Conservation (phyloP, 1,140 invertebrate genomes). For the fruit fly (Drosophila melanogaster) region Release_6_plus_ISO1_MT NT_033777.3:14326501-14327000, state of each 20-base stretch:
- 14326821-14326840: too few relatives aligned
- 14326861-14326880: too few relatives aligned
- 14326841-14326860: too few relatives aligned
- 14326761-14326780: too few relatives aligned
- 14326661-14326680: conserved; percentile 11
- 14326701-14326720: background rate
- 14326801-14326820: too few relatives aligned
- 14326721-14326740: background rate
- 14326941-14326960: background rate
- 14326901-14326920: too few relatives aligned
- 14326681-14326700: conserved; percentile 7
- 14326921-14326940: background rate
- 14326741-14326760: too few relatives aligned
- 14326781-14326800: too few relatives aligned
- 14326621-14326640: conserved; percentile 69
- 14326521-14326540: conserved; percentile 4
- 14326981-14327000: background rate
- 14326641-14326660: conserved; percentile 9
- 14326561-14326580: background rate
- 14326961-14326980: too few relatives aligned
- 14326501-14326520: conserved; percentile 38
- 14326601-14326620: conserved; percentile 61
- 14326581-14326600: conserved; percentile 24
- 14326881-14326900: too few relatives aligned
- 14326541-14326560: conserved; percentile 3